Evolutionary conservation across 2,888 invertebrate species (phyloP), one percentile per base, ranked within the genome.

Genomic region (Patella caerulea): DNA sequence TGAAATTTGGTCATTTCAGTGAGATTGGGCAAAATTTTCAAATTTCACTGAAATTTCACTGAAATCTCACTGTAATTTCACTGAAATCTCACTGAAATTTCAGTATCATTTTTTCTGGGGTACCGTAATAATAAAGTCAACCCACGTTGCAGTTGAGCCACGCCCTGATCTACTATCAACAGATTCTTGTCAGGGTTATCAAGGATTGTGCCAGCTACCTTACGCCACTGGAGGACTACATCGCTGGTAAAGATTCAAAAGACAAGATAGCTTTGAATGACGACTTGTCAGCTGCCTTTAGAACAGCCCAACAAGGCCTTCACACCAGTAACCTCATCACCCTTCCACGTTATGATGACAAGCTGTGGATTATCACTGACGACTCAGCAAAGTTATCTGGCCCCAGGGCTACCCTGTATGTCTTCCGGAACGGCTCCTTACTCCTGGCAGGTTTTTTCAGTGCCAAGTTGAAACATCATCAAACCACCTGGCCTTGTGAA

Each of bases 401-500:
- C 11, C n/a, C 24, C 19, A 3, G 65, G 2, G 19, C 65, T 19
- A 65, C 65, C 7, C 24, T 65, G 65, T 65, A 65, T 12, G 19
- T 65, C 11, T n/a, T 12, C 4, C 65, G 65, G 19, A 65, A 19
- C 19, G 65, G 65, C 24, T 19, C n/a, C n/a, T 19, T 24, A 5
- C n/a, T 19, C n/a, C 34, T 34, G 34, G 65, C 65, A 2, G 65
- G 65, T 65, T 65, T 65, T 24, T 65, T 65, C 65, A 65, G 45
- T 77, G 73, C 70, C 14, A 77, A 73, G 72, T 70, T 73, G 9
- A 70, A 17, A 3, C 17, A 19, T 11, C 59, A 24, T 12, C 77
- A 77, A 53, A 17, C 52, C 15, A 52, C n/a, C 2, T 72, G 72
- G 72, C 76, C 71, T 14, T 76, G 76, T 45, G 65, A 76, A 78